Evolutionary conservation across 2,113 vertebrate genomes (phyloP).

Genomic region (Tupaia chinensis): DNA sequence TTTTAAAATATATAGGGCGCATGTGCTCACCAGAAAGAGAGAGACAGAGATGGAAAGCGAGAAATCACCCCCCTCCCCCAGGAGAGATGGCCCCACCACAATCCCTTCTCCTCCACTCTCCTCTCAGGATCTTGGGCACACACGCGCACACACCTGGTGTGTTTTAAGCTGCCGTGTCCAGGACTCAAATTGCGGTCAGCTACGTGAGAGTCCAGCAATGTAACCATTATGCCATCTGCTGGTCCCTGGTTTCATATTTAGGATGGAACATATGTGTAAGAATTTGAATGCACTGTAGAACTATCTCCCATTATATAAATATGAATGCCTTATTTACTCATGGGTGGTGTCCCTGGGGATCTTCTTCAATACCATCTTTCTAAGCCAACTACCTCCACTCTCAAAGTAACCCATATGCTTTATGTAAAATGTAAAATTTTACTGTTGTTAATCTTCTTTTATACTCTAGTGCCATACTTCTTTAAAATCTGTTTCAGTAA

Average conservation of each 20-base stretch:
- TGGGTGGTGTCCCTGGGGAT: slow-evolving; percentile 16
- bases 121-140: too few species aligned
- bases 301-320: slow-evolving; percentile 25
- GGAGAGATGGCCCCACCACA: too few species aligned
- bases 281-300: not conserved
- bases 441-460: slow-evolving; percentile 17
- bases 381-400: slow-evolving; percentile 5
- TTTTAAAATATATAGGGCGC: too few species aligned
- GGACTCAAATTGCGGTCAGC: too few species aligned
- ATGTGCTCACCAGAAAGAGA: too few species aligned
- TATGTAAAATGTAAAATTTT: slow-evolving; percentile 43
- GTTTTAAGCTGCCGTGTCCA: too few species aligned
- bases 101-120: too few species aligned
- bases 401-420: slow-evolving; percentile 41
- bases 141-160: too few species aligned
- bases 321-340: not conserved
- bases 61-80: too few species aligned
- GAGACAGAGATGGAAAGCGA: too few species aligned
- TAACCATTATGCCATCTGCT: too few species aligned
- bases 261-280: not conserved
- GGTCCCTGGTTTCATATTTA: slow-evolving; percentile 7
- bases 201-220: too few species aligned
- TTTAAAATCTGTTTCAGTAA: slow-evolving; percentile 66
- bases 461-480: slow-evolving; percentile 32
- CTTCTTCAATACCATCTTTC: slow-evolving; percentile 1